A percentile compares a stretch with the other conserved stretches of the same genome.
Evolutionary conservation across 2,113 vertebrate species (phyloP).

Genomic region (Hystrix cristata): DNA sequence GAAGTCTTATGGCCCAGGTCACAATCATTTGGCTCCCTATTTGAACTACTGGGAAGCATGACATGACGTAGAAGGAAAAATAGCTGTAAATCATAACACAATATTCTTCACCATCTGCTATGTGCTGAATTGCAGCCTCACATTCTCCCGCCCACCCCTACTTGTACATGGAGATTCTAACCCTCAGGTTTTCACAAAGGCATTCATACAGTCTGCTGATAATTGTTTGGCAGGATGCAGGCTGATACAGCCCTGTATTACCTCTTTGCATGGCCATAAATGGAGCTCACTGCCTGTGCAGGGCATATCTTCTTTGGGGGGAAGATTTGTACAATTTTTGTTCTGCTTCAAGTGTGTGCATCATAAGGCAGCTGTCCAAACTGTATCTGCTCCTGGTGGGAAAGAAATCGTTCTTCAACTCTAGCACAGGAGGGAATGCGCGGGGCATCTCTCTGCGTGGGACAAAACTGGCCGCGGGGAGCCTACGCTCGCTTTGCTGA

Average conservation of each 20-base stretch:
- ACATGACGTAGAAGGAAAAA: background rate
- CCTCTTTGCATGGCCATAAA: background rate
- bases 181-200: background rate
- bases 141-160: rapidly evolving
- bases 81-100: background rate
- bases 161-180: background rate
- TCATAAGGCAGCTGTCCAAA: background rate
- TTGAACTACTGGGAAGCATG: background rate
- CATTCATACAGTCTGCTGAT: background rate
- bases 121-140: background rate
- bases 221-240: rapidly evolving
- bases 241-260: background rate
- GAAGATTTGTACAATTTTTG: background rate
- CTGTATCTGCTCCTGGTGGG: background rate
- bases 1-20: background rate
- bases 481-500: too few relatives aligned
- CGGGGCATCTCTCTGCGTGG: background rate
- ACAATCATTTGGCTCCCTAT: background rate
- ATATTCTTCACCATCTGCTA: background rate
- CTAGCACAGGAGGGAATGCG: rapidly evolving
- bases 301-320: background rate
- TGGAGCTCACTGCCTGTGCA: background rate
- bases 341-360: background rate
- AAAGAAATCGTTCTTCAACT: background rate
- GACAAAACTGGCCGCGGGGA: background rate